Base-by-base conservation (phyloP, 2,797 vertebrate genomes). In the Nyctalus aviator region DNA sequence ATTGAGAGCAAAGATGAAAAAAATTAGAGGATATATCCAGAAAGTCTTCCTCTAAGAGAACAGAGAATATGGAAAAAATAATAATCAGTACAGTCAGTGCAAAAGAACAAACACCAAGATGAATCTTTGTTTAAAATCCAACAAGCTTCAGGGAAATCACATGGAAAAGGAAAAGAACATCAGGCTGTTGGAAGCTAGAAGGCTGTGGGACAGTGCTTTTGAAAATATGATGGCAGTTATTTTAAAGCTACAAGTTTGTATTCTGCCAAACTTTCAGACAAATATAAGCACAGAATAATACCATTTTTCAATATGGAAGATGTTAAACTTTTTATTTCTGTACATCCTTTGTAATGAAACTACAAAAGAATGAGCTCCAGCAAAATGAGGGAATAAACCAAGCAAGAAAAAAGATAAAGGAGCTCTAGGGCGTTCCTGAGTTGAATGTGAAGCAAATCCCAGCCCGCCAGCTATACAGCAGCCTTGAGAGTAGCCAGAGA, bases 151-250 rank as follows among this genome's bases (percentile, higher is more conserved):
- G 2, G 11, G 1, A 4, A 15, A 37, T 86, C 76, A 14, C 5
- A 4, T 25, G 23, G 32, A 75, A 53, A 72, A 44, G 64, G 27
- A 15, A 66, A 55, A 81, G 37, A 75, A 27, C 27, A n/a, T 25
- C 18, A 78, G 27, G 23, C 37, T 81, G 0, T 15, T 41, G n/a
- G 59, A 84, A 62, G 37, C 66, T 46, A 44, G 57, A 86, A 89
- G 15, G 14, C 27, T 41, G 8, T 64, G n/a, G 35, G 17, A 53
- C 5, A 62, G 0, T 41, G 8, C 50, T n/a, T 68, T 35, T 44
- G 50, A 72, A 86, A 62, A 46, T 90, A 73, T 71, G 66, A 75
- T n/a, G n/a, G 77, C 88, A 94, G 57, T n/a, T 78, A 69, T 35
- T 66, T 75, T 92, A 27, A 71, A 76, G n/a, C 59, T 75, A 17